Conservation (phyloP, 1,140 invertebrate species). For the Calycopis cecrops region DNA sequence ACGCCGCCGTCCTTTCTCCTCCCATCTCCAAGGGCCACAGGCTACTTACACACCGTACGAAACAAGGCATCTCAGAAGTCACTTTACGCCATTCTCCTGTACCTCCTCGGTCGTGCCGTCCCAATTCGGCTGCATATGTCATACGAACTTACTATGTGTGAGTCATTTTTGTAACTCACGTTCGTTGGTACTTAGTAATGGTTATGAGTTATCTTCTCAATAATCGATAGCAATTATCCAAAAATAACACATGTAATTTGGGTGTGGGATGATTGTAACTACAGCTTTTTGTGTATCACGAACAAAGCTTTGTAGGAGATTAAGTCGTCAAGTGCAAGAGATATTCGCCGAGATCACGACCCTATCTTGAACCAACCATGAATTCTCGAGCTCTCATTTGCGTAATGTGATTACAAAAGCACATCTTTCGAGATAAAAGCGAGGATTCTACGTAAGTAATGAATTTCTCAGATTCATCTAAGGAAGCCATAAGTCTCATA, state of each 20-base stretch:
- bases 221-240: background rate
- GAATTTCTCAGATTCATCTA: constrained; percentile 55
- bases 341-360: constrained; percentile 66
- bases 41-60: no score
- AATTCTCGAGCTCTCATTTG: constrained; percentile 69
- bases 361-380: constrained; percentile 62
- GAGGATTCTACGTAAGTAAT: constrained; percentile 67
- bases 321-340: constrained; percentile 54
- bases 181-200: no score
- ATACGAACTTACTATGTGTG: no score
- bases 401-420: constrained; percentile 73
- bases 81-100: no score
- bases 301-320: constrained; percentile 27
- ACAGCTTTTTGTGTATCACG: constrained; percentile 10
- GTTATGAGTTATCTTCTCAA: no score
- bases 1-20: no score
- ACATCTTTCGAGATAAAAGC: constrained; percentile 70
- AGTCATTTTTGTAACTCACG: no score
- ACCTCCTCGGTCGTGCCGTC: no score
- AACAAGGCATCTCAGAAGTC: no score
- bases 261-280: background rate
- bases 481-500: constrained; percentile 37
- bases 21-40: no score
- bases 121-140: no score
- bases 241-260: background rate